phyloP scores from a whole-genome alignment of 2,888 invertebrate species.

The Cotesia congregata region DNA sequence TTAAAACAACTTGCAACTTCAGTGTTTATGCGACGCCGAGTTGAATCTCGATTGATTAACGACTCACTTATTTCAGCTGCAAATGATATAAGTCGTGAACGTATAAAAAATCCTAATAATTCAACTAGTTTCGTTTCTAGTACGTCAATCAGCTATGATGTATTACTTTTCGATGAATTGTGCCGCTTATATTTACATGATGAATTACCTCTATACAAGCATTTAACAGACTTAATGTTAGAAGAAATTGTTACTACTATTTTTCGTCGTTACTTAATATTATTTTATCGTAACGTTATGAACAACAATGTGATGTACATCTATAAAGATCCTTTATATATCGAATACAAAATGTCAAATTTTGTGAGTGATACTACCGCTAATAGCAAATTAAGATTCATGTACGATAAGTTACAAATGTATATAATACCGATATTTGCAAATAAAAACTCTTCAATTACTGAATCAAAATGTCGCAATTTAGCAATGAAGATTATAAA shows the following conservation, averaged over 20 bases:
- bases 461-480: not conserved
- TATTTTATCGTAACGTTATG: constrained; percentile 4
- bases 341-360: constrained; percentile 5
- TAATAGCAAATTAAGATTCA: constrained; percentile 10
- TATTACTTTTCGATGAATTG: constrained; percentile 5
- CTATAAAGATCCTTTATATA: constrained; percentile 9
- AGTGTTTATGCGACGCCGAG: not conserved
- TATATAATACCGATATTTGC: not conserved
- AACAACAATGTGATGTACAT: constrained; percentile 14
- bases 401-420: constrained; percentile 7
- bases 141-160: constrained; percentile 8
- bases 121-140: not conserved
- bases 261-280: constrained; percentile 3
- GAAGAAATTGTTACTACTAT: constrained; percentile 8
- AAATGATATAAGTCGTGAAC: not conserved
- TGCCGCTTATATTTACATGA: constrained; percentile 9
- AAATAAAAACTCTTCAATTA: not conserved
- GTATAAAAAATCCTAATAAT: not conserved
- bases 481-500: constrained; percentile 4
- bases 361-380: constrained; percentile 6
- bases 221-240: constrained; percentile 2
- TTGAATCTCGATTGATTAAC: not conserved
- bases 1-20: not conserved
- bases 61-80: not conserved
- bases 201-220: not conserved